Conservation (phyloP, 2,888 invertebrate genomes). For the Byasa hedistus region DNA sequence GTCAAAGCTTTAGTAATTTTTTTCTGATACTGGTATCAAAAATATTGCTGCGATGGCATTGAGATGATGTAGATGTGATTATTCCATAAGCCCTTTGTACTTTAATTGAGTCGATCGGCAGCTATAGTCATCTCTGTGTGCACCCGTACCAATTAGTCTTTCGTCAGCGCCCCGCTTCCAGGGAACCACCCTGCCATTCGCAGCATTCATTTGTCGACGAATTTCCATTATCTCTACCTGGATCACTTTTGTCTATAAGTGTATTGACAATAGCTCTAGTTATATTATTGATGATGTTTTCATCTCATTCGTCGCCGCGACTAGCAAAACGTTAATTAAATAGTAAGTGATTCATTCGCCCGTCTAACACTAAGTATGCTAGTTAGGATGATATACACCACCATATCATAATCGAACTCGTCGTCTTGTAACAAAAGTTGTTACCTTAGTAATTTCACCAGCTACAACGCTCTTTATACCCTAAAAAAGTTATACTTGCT, state of each 20-base stretch:
- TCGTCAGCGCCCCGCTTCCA: constrained; percentile 42
- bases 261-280: too few species aligned
- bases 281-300: too few species aligned
- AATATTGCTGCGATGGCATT: constrained; percentile 22
- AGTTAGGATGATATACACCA: too few species aligned
- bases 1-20: neutral
- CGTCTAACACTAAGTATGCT: too few species aligned
- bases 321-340: too few species aligned
- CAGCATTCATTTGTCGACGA: constrained; percentile 29
- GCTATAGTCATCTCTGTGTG: constrained; percentile 40
- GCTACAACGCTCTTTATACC: too few species aligned
- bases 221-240: constrained; percentile 5
- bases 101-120: constrained; percentile 44
- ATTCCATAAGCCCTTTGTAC: constrained; percentile 37
- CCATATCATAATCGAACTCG: too few species aligned
- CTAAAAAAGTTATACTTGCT: too few species aligned
- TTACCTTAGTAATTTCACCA: too few species aligned
- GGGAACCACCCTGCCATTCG: constrained; percentile 39
- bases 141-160: constrained; percentile 54
- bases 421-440: too few species aligned
- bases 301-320: too few species aligned
- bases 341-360: too few species aligned
- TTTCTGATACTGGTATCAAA: neutral
- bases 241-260: neutral
- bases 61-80: constrained; percentile 32